Percentiles rank a stretch among this genome's conserved stretches.
Conservation (phyloP, 1,140 invertebrate species). For the Pemphigus obesinymphae region DNA sequence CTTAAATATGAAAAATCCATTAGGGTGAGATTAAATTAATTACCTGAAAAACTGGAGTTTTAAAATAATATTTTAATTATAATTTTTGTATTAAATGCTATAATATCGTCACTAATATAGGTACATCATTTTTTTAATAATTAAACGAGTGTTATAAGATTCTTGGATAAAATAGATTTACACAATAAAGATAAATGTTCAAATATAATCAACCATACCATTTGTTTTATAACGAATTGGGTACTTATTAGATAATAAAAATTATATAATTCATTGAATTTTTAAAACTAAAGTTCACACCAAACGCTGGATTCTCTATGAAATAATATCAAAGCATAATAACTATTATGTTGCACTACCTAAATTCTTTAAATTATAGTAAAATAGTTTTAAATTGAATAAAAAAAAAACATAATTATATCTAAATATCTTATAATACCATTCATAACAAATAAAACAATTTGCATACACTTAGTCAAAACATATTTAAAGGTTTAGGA, state of each 20-base stretch:
- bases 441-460: slow-evolving; percentile 17
- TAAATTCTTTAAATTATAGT: slow-evolving; percentile 25
- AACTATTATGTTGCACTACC: not conserved
- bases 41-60: not conserved
- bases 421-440: not conserved
- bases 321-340: slow-evolving; percentile 21
- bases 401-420: not conserved
- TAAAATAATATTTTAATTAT: not conserved
- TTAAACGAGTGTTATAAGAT: not conserved
- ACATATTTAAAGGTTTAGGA: not conserved
- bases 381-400: not conserved
- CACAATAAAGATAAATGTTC: not conserved
- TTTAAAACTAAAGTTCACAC: slow-evolving; percentile 27
- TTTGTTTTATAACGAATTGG: slow-evolving; percentile 24
- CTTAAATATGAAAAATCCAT: slow-evolving; percentile 16
- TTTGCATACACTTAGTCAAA: slow-evolving; percentile 26
- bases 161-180: not conserved
- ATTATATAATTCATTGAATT: slow-evolving; percentile 29
- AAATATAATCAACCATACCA: slow-evolving; percentile 11
- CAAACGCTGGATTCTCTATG: not conserved
- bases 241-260: slow-evolving; percentile 12
- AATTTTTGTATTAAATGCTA: not conserved
- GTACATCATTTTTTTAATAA: not conserved
- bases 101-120: not conserved
- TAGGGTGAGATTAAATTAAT: not conserved